A percentile compares a stretch with the other conserved stretches of the same genome.
phyloP scores from a whole-genome alignment of 2,888 invertebrate species.

The Euplagia quadripunctaria region DNA sequence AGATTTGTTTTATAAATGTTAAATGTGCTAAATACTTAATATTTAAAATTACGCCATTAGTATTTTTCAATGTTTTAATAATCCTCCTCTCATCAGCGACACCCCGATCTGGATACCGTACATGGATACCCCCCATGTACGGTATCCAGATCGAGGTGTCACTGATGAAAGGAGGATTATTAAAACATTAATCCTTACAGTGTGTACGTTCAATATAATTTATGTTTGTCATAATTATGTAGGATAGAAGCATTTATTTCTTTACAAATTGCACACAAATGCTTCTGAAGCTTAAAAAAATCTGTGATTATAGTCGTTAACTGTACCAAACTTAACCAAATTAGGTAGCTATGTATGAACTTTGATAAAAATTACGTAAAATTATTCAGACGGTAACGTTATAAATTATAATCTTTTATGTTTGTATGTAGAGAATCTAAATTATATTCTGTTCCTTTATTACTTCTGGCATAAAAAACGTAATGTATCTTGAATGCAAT shows the following conservation, averaged over 20 bases:
- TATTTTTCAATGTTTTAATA: too few relatives aligned
- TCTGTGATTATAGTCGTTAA: not conserved
- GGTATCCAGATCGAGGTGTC: too few relatives aligned
- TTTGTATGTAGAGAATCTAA: not conserved
- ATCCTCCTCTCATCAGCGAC: too few relatives aligned
- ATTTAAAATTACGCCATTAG: too few relatives aligned
- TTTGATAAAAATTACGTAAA: not conserved
- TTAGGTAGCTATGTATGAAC: not conserved
- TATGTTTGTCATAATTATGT: too few relatives aligned
- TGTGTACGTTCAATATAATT: too few relatives aligned
- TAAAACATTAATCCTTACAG: too few relatives aligned
- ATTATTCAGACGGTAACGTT: not conserved
- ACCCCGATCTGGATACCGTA: too few relatives aligned
- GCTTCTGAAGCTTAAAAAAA: not conserved
- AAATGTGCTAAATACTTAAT: too few relatives aligned
- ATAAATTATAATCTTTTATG: not conserved
- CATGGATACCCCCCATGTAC: too few relatives aligned
- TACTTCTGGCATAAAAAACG: not conserved
- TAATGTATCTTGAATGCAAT: not conserved
- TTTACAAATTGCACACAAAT: not conserved
- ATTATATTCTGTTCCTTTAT: not conserved
- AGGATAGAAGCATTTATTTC: not conserved
- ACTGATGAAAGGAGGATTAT: too few relatives aligned
- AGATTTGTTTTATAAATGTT: too few relatives aligned
- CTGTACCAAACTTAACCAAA: conserved; percentile 3